phyloP scores from a whole-genome alignment of 2,888 invertebrate species.

The Machimus atricapillus region DNA sequence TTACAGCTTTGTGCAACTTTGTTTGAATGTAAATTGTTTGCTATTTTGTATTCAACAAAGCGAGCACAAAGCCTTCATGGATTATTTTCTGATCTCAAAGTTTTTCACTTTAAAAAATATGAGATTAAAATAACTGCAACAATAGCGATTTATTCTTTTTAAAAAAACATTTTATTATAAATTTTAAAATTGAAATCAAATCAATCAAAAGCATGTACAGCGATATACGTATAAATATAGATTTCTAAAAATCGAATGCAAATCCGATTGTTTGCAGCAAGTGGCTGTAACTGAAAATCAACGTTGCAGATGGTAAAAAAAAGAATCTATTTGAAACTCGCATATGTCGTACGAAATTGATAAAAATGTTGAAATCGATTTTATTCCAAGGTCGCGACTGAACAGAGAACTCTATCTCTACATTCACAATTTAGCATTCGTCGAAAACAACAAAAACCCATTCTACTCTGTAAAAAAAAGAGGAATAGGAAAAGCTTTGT shows the following conservation, averaged over 20 bases:
- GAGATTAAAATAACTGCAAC: background rate
- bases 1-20: background rate
- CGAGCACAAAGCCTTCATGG: background rate
- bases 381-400: background rate
- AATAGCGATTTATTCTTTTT: background rate
- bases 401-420: background rate
- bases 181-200: background rate
- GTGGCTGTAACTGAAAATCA: background rate
- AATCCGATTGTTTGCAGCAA: background rate
- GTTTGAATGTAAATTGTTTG: background rate
- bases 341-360: background rate
- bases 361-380: background rate
- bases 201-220: background rate
- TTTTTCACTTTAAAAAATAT: background rate
- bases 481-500: background rate
- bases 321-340: background rate
- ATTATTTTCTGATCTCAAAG: background rate
- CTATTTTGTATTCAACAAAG: background rate
- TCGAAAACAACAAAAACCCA: background rate
- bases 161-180: background rate
- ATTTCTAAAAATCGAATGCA: background rate
- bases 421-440: background rate
- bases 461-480: background rate
- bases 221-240: background rate
- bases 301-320: background rate